Base-by-base conservation (phyloP, 2,888 invertebrate species). In the Ctena decussata region DNA sequence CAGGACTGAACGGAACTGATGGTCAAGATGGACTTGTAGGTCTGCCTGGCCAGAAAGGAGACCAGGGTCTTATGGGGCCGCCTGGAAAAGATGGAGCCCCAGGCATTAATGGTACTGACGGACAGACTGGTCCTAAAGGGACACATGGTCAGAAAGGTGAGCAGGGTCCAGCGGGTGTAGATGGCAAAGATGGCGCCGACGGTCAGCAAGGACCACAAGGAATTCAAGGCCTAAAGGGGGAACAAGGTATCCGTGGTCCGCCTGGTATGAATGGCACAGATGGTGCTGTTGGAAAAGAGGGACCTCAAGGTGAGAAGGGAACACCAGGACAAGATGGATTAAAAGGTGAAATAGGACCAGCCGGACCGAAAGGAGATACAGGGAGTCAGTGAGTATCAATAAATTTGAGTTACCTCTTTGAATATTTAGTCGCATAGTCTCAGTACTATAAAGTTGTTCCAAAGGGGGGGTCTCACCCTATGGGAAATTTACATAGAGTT, bases 161-260 rank as follows among this genome's bases (percentile, higher is more conserved):
- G 1, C 30, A 37, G 12, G 85, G 85, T 0, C 12, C 65, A 2
- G 32, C 69, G 70, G 85, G 85, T 12, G 11, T n/a, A n/a, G 37
- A 39, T n/a, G 85, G 85, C 21, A 18, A 41, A 27, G 21, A 49
- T 27, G 87, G 87, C 24, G 57, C 39, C 8, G 24, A 74, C 27
- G 87, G 87, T 0, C n/a, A 49, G 30, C 49, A 46, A 1, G 87
- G 87, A 0, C 15, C 30, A 15, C 39, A 46, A 60, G 86, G 86
- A 11, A n/a, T 41, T 0, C 35, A 41, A 44, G 86, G 86, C 0
- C 18, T 44, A 24, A 30, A 53, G 24, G 86, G 86, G 18, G 60
- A 60, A 2, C 21, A 46, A 41, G 86, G 86, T 0, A 27, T 32
- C 27, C 24, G 32, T 15, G 86, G 86, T 3, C 30, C 37, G 21